These are phyloP conservation scores for Clitarchus hookeri DNA, from an alignment of 2,888 invertebrate genomes.

Conservation along the genomic window DNA sequence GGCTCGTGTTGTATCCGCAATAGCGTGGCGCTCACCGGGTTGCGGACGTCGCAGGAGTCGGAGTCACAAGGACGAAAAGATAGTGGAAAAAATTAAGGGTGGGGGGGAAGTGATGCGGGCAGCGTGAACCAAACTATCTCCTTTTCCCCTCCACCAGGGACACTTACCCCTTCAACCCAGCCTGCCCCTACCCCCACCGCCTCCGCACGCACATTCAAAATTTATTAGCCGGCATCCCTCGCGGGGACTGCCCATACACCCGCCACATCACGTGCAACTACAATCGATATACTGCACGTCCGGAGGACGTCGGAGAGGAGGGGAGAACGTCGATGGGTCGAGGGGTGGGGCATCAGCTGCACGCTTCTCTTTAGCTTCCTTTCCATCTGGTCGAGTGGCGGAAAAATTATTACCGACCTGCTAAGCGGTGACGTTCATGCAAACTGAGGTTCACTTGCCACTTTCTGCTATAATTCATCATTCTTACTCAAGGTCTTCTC, in stretches of 20 bases:
- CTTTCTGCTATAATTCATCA: too few relatives aligned
- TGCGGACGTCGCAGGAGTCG: background rate
- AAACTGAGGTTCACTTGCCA: too few relatives aligned
- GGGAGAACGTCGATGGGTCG: background rate
- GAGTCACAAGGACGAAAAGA: background rate
- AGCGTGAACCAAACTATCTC: background rate
- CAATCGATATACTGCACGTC: conserved; percentile 9
- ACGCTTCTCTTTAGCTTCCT: background rate
- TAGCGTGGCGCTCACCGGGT: background rate
- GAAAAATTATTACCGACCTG: too few relatives aligned
- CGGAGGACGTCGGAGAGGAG: background rate
- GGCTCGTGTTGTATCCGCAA: too few relatives aligned
- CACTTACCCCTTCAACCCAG: background rate
- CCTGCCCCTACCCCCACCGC: background rate
- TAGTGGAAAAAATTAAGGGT: too few relatives aligned
- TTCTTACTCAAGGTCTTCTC: too few relatives aligned
- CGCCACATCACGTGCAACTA: background rate
- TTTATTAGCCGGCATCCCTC: conserved; percentile 22
- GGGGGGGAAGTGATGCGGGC: background rate
- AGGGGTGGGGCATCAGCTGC: background rate
- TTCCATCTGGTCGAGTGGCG: too few relatives aligned
- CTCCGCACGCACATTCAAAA: conserved; percentile 23
- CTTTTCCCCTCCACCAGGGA: background rate
- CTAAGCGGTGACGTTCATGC: too few relatives aligned
- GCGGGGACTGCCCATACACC: conserved; percentile 16